phyloP scores from a whole-genome alignment of 2,797 vertebrate species.

The Myotis myotis region DNA sequence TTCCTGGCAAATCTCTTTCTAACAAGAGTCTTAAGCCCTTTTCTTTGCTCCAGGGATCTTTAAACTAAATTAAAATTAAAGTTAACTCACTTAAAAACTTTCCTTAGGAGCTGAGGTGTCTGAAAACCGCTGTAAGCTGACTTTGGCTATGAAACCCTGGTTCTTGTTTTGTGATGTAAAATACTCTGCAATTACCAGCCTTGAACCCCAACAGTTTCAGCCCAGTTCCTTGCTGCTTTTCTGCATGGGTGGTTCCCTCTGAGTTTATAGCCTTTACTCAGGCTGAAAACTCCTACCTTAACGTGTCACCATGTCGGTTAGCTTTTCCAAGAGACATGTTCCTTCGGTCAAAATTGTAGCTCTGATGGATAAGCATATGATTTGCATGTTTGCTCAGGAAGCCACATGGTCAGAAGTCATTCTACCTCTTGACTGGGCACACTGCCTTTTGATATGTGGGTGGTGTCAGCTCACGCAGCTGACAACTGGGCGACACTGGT shows the following conservation, averaged over 20 bases:
- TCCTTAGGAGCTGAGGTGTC: slow-evolving; percentile 9
- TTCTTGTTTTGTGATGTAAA: slow-evolving; percentile 23
- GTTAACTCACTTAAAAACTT: slow-evolving; percentile 31
- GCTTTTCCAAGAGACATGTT: not conserved
- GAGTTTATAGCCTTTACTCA: not conserved
- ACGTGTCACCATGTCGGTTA: not conserved
- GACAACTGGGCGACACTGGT: not conserved
- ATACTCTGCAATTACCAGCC: not conserved
- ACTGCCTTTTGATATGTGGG: not conserved
- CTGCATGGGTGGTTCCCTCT: not conserved
- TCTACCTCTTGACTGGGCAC: not conserved
- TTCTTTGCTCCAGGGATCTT: slow-evolving; percentile 40
- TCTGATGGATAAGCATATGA: not conserved
- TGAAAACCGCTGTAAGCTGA: not conserved
- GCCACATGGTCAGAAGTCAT: not conserved
- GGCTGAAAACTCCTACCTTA: not conserved
- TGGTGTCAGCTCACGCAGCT: not conserved
- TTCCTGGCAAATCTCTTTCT: not conserved
- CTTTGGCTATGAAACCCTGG: not conserved
- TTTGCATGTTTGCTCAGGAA: not conserved
- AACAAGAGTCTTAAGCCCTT: slow-evolving; percentile 32
- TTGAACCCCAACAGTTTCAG: not conserved
- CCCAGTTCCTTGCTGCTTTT: not conserved
- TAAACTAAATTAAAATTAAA: slow-evolving; percentile 56
- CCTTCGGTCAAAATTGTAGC: not conserved